Conservation (phyloP, 1,140 invertebrate species). For the Euwallacea fornicatus region DNA sequence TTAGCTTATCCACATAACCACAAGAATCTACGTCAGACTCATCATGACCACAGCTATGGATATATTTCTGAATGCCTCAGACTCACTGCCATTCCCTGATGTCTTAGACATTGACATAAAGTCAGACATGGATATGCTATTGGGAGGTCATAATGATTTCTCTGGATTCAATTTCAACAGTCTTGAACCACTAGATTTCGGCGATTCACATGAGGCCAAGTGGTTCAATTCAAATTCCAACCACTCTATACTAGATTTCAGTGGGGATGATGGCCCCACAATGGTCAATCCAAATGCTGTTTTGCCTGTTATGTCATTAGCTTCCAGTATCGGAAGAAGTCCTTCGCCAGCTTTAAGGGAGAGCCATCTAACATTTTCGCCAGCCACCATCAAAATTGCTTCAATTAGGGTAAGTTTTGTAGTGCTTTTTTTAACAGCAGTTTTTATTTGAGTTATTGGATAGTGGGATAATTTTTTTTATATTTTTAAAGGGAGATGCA, state of each 20-base stretch:
- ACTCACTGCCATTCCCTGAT: constrained; percentile 67
- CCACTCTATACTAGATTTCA: constrained; percentile 68
- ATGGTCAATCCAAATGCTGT: constrained; percentile 81
- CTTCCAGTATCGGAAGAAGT: constrained; percentile 52
- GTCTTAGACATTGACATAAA: constrained; percentile 79
- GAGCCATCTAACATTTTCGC: constrained; percentile 68
- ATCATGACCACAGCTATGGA: constrained; percentile 57
- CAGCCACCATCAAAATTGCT: constrained; percentile 49
- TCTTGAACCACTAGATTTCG: constrained; percentile 66
- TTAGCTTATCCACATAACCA: too few species aligned
- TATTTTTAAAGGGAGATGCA: constrained; percentile 30
- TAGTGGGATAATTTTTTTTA: constrained; percentile 10
- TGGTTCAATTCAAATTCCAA: constrained; percentile 60
- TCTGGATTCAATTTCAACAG: constrained; percentile 65
- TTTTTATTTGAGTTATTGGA: background rate
- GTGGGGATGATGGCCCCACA: constrained; percentile 69
- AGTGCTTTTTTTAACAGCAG: too few species aligned
- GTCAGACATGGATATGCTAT: constrained; percentile 74
- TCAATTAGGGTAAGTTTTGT: constrained; percentile 18
- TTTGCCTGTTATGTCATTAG: constrained; percentile 57
- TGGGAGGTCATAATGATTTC: constrained; percentile 67
- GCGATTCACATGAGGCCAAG: constrained; percentile 61
- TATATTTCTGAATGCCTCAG: constrained; percentile 57
- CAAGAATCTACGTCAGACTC: background rate
- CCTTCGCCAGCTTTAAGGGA: constrained; percentile 59